phyloP scores from a whole-genome alignment of 1,140 invertebrate genomes.

The Drosophila ironensis region DNA sequence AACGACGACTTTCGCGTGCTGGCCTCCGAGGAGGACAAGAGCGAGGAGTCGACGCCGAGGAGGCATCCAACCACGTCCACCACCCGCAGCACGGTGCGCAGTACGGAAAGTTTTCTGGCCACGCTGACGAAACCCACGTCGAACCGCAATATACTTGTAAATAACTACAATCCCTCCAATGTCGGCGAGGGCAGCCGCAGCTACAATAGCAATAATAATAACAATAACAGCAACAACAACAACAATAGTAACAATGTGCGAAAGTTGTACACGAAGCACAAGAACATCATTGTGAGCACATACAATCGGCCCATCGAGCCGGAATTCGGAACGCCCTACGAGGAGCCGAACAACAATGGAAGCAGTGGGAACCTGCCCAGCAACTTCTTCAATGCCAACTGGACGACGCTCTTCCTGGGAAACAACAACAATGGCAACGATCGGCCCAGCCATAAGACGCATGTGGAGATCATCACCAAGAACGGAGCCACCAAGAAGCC shows the following conservation, averaged over 20 bases:
- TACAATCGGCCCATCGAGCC: slow-evolving; percentile 73
- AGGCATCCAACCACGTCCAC: slow-evolving; percentile 40
- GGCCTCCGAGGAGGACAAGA: slow-evolving; percentile 61
- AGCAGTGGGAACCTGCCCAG: slow-evolving; percentile 70
- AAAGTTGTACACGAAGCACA: slow-evolving; percentile 78
- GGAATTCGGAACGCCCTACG: slow-evolving; percentile 67
- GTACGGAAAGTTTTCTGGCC: slow-evolving; percentile 65
- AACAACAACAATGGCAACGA: slow-evolving; percentile 54
- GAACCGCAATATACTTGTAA: slow-evolving; percentile 81
- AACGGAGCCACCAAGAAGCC: slow-evolving; percentile 84
- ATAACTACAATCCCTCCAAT: slow-evolving; percentile 81
- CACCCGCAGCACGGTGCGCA: slow-evolving; percentile 54
- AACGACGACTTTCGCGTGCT: slow-evolving; percentile 84
- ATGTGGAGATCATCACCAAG: slow-evolving; percentile 85
- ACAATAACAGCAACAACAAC: slow-evolving; percentile 42
- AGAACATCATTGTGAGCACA: slow-evolving; percentile 81
- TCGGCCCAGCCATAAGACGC: slow-evolving; percentile 85
- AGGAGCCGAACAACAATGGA: slow-evolving; percentile 60
- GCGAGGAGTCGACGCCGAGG: slow-evolving; percentile 34
- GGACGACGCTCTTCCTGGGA: slow-evolving; percentile 80
- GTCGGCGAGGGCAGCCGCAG: slow-evolving; percentile 64
- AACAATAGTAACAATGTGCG: slow-evolving; percentile 60
- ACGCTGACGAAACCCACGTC: slow-evolving; percentile 68
- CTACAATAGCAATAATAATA: slow-evolving; percentile 51
- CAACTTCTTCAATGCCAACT: slow-evolving; percentile 81